Base-by-base conservation (phyloP, 2,113 vertebrate species). In the Rhinolophus sinicus region DNA sequence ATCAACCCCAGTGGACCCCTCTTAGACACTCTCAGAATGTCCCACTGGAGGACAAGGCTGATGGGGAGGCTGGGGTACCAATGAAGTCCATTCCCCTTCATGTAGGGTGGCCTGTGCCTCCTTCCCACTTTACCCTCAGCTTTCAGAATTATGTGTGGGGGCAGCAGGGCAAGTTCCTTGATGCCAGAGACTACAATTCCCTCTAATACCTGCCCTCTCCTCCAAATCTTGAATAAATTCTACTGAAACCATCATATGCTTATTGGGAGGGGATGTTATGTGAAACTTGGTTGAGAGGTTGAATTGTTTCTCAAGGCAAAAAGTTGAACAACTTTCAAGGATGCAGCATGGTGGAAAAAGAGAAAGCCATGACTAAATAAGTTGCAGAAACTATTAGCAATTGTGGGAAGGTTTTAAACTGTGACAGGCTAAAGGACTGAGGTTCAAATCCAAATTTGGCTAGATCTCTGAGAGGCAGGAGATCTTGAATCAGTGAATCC, bases 121-220 rank as follows among this genome's bases (percentile, higher is more conserved):
- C 30, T 76, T 69, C 50, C 22, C 12, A 26, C 6, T 64, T 16
- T 16, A 24, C 0, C 12, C 2, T 5, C 88, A 13, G 50, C 33
- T 21, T 65, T 58, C 30, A 47, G 24, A 26, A 9, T 26, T 40
- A 16, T 60, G 2, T 15, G 19, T 73, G 12, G n/a, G 14, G 40
- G 2, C 1, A 70, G 22, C 16, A 22, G 28, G 35, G 22, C 21
- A 77, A 10, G 4, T 8, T 81, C 14, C 11, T 10, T n/a, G 47
- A 11, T 47, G 4, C 10, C 40, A 56, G 75, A 60, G 15, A 70
- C 6, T 38, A 1, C 2, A 40, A 47, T 67, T n/a, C 8, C 13
- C 0, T 65, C 10, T 2, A 30, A 16, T 1, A 2, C 7, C 6
- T 73, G 56, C 11, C 19, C 24, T 35, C 30, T 30, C 2, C 0